Evolutionary conservation across 2,113 vertebrate species (phyloP).

Genomic region (Scytalopus superciliaris): DNA sequence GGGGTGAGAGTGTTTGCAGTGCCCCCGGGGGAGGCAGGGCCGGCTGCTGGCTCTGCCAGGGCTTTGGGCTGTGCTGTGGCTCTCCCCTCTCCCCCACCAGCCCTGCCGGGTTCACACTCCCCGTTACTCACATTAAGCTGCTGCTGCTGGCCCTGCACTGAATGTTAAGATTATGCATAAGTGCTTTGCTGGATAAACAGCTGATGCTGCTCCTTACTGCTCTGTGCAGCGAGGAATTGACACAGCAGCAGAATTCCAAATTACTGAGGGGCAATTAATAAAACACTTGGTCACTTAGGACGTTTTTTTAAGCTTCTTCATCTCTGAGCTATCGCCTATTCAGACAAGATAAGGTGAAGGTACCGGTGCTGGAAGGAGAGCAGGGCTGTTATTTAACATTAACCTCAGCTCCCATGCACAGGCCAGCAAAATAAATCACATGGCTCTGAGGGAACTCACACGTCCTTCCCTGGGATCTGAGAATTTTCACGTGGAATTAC

Average conservation of each 20-base stretch:
- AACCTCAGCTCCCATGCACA: neutral
- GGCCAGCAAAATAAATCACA: constrained; percentile 20
- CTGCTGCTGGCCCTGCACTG: neutral
- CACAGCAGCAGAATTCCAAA: neutral
- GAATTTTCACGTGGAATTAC: constrained; percentile 24
- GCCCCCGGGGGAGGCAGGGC: too few relatives aligned
- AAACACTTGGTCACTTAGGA: neutral
- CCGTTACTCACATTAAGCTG: accelerated
- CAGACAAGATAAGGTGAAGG: neutral
- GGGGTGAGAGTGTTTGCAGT: accelerated
- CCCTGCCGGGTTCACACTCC: neutral
- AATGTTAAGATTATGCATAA: neutral
- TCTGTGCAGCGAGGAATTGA: neutral
- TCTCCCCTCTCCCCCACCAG: too few relatives aligned
- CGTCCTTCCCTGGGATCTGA: neutral
- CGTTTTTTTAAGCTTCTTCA: neutral
- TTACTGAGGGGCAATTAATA: neutral
- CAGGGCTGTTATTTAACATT: constrained; percentile 27
- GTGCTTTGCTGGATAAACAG: neutral
- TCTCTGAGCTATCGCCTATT: neutral
- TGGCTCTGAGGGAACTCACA: neutral
- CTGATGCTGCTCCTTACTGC: neutral
- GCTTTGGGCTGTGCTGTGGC: neutral
- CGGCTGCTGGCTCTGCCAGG: too few relatives aligned
- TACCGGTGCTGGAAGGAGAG: neutral